A percentile compares a stretch with the other conserved stretches of the same genome.
These are phyloP conservation scores for Toxotes chatareus DNA, from an alignment of 2,113 vertebrate genomes.

Conservation along the genomic window DNA sequence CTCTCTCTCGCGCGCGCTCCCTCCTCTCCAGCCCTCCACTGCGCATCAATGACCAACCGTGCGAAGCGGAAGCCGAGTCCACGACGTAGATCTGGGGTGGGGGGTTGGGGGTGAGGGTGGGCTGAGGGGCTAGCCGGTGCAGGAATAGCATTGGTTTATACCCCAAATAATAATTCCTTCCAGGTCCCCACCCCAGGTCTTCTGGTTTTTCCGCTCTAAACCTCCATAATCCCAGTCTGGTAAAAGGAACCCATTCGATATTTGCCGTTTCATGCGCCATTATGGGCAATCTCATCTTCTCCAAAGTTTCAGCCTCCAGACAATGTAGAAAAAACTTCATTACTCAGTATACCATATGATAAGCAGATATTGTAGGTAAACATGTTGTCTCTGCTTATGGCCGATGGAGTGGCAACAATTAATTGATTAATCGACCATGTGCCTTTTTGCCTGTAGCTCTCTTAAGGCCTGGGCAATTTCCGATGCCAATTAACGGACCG, in stretches of 20 bases:
- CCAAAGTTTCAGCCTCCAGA: neutral
- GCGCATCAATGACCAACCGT: conserved; percentile 75
- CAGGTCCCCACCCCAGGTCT: conserved; percentile 51
- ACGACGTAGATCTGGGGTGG: conserved; percentile 70
- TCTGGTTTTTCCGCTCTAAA: conserved; percentile 24
- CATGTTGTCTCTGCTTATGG: neutral
- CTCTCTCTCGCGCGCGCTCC: conserved; percentile 28
- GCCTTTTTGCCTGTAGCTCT: neutral
- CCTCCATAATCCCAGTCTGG: conserved; percentile 32
- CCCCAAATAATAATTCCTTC: conserved; percentile 68
- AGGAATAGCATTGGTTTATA: conserved; percentile 78
- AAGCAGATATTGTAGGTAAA: neutral
- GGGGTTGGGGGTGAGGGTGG: conserved; percentile 31
- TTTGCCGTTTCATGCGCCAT: conserved; percentile 35
- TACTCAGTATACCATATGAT: neutral
- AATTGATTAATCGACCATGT: conserved; percentile 7
- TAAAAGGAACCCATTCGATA: conserved; percentile 31
- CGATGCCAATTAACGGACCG: neutral
- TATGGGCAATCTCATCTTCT: conserved; percentile 30
- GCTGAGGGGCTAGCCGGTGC: conserved; percentile 68
- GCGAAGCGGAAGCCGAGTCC: conserved; percentile 82
- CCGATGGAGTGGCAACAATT: neutral
- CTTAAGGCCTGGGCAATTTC: neutral
- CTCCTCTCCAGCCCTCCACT: conserved; percentile 53
- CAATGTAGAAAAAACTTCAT: conserved; percentile 15